Percentiles rank a stretch among this genome's conserved stretches.
phyloP scores from a whole-genome alignment of 2,113 vertebrate genomes.

The Gallinago paraguaiae region DNA sequence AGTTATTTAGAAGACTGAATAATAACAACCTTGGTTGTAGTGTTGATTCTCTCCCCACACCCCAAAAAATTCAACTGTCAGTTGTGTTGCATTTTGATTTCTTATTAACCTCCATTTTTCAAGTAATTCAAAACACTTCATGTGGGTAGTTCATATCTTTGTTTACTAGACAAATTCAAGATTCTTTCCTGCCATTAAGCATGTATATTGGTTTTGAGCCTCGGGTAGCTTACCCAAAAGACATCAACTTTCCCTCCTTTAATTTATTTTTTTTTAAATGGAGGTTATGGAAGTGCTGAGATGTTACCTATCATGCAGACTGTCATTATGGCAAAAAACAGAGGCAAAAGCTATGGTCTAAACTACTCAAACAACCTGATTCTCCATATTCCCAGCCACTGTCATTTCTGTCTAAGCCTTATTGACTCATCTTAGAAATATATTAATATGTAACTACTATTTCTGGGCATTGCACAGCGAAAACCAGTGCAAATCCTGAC shows the following conservation, averaged over 20 bases:
- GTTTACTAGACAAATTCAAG: background rate
- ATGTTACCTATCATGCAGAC: background rate
- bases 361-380: background rate
- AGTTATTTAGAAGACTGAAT: background rate
- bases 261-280: background rate
- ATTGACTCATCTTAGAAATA: background rate
- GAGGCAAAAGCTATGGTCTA: background rate
- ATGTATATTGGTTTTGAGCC: background rate
- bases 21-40: background rate
- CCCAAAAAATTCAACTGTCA: background rate
- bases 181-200: background rate
- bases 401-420: background rate
- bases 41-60: background rate
- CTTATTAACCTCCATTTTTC: background rate
- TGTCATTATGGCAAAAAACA: background rate
- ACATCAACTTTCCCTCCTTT: background rate
- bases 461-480: background rate
- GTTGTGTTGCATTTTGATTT: background rate
- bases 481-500: background rate
- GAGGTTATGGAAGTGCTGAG: background rate
- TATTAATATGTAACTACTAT: background rate
- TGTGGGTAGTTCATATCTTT: background rate
- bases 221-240: background rate
- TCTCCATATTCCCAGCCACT: background rate
- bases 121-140: background rate